Evolutionary conservation across 1,140 invertebrate species (phyloP).

Genomic region (Heliconius nattereri): DNA sequence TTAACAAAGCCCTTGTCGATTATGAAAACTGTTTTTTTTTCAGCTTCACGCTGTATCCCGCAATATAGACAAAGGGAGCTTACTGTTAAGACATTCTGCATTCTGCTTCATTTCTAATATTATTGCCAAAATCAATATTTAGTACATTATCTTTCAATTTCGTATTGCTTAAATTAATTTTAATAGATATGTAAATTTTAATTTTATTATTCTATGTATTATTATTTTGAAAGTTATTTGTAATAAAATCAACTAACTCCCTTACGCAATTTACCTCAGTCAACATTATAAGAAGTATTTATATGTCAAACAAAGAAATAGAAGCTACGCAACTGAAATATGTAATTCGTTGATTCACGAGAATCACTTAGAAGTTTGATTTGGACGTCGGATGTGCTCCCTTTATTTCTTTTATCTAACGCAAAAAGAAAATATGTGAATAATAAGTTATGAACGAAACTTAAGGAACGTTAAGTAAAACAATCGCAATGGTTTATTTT

Average conservation of each 20-base stretch:
- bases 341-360: neutral
- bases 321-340: neutral
- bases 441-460: neutral
- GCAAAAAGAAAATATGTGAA: neutral
- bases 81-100: no score
- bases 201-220: no score
- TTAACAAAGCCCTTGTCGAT: neutral
- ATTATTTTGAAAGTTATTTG: no score
- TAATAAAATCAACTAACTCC: no score
- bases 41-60: no score
- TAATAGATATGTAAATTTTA: no score
- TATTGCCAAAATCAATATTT: no score
- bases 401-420: neutral
- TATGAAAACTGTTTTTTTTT: neutral
- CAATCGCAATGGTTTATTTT: neutral
- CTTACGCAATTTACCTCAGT: neutral
- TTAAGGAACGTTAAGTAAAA: neutral
- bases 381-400: neutral
- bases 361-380: slow-evolving; percentile 4
- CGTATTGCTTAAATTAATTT: no score
- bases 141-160: no score
- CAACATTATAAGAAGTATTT: neutral
- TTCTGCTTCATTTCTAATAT: no score
- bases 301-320: neutral
- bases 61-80: no score